phyloP scores from a whole-genome alignment of 1,140 invertebrate genomes.

The Stratiolaelaps scimitus region DNA sequence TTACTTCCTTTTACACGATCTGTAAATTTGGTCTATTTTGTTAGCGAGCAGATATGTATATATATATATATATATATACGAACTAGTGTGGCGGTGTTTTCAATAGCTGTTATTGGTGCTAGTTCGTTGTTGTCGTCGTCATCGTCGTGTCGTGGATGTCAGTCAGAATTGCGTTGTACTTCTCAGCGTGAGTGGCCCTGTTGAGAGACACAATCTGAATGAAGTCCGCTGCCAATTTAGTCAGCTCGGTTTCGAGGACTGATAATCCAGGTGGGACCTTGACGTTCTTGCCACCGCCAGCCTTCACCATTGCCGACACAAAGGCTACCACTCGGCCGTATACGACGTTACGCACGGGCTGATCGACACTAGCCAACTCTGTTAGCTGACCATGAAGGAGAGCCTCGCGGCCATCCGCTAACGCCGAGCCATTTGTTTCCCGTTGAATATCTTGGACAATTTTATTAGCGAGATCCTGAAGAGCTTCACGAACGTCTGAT shows the following conservation, averaged over 20 bases:
- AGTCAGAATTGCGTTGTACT: conserved; percentile 2
- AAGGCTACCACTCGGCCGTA: conserved; percentile 12
- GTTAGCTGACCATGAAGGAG: conserved; percentile 1
- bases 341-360: conserved; percentile 4
- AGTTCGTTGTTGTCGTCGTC: no score
- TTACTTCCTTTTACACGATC: no score
- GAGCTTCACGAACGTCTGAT: conserved; percentile 4
- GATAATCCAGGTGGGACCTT: conserved; percentile 15
- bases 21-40: no score
- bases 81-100: no score
- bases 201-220: neutral
- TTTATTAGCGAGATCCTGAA: neutral
- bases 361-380: neutral
- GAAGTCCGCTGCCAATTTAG: conserved; percentile 1
- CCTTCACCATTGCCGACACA: conserved; percentile 12
- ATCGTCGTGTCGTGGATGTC: neutral
- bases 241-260: neutral
- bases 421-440: neutral
- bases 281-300: neutral
- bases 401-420: neutral
- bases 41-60: no score
- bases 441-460: conserved; percentile 18
- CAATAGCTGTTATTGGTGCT: no score
- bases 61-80: no score
- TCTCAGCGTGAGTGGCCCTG: conserved; percentile 1